Conservation (phyloP, 2,888 invertebrate species). For the Aphodius granarius region DNA sequence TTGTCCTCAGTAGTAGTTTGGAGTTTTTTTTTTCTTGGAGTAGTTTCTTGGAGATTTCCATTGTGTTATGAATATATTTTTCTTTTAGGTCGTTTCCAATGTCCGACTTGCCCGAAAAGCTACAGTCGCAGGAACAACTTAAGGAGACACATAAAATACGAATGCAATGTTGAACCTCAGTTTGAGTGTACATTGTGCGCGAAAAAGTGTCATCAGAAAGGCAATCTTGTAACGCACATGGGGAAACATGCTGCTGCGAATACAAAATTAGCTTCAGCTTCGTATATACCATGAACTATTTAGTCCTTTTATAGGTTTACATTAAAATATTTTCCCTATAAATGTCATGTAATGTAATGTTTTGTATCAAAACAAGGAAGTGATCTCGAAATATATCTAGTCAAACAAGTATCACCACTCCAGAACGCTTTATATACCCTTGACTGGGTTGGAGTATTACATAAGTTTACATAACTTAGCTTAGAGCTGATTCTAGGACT, state of each 20-base stretch:
- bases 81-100: not conserved
- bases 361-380: too few relatives aligned
- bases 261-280: not conserved
- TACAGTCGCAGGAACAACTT: not conserved
- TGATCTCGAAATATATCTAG: too few relatives aligned
- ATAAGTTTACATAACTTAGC: too few relatives aligned
- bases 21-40: not conserved
- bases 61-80: too few relatives aligned
- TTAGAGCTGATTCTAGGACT: too few relatives aligned
- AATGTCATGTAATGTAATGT: too few relatives aligned
- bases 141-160: not conserved
- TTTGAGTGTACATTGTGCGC: not conserved
- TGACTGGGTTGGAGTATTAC: too few relatives aligned
- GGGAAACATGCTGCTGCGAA: not conserved
- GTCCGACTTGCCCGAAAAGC: slow-evolving; percentile 51
- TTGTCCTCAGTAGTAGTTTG: not conserved
- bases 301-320: too few relatives aligned
- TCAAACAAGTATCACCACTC: too few relatives aligned
- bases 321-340: too few relatives aligned
- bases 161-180: not conserved
- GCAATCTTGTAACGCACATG: not conserved
- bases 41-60: slow-evolving; percentile 35
- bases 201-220: not conserved
- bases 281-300: not conserved
- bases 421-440: too few relatives aligned